Conservation (phyloP, 2,113 vertebrate genomes). For the Cavia aperea region DNA sequence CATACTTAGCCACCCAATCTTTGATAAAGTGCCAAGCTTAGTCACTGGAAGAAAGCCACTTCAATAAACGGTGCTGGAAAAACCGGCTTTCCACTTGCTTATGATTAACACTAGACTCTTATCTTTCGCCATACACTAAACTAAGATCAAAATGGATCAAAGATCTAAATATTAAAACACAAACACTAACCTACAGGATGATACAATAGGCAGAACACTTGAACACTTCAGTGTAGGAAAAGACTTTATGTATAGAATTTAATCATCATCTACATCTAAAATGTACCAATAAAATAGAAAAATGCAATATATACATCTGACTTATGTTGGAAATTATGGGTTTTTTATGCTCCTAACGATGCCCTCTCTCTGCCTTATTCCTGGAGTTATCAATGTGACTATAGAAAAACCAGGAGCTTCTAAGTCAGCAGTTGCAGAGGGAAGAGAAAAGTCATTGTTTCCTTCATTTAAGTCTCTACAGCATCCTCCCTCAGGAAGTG, state of each 20-base stretch:
- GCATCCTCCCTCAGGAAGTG: constrained; percentile 28
- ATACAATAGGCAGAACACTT: too few species aligned
- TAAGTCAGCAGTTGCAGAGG: constrained; percentile 17
- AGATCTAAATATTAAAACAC: not conserved
- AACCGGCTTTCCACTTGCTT: not conserved
- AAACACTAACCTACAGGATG: too few species aligned
- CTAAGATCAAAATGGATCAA: not conserved
- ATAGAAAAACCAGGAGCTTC: constrained; percentile 3
- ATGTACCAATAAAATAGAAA: too few species aligned
- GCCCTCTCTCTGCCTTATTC: not conserved
- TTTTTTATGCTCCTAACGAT: not conserved
- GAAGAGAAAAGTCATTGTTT: constrained; percentile 24
- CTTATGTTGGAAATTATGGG: not conserved
- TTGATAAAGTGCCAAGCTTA: not conserved
- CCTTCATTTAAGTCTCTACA: not conserved
- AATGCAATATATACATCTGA: too few species aligned
- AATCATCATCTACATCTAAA: too few species aligned
- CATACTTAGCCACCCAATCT: not conserved
- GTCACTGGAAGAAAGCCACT: not conserved
- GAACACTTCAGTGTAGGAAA: too few species aligned
- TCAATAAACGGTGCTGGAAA: not conserved
- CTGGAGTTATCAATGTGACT: not conserved
- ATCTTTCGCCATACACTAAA: not conserved
- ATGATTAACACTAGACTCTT: not conserved
- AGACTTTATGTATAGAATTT: too few species aligned